Percentiles rank a stretch among this genome's conserved stretches.
Evolutionary conservation across 2,888 invertebrate species (phyloP).

Genomic region (Spatulosminthurus flaviceps): DNA sequence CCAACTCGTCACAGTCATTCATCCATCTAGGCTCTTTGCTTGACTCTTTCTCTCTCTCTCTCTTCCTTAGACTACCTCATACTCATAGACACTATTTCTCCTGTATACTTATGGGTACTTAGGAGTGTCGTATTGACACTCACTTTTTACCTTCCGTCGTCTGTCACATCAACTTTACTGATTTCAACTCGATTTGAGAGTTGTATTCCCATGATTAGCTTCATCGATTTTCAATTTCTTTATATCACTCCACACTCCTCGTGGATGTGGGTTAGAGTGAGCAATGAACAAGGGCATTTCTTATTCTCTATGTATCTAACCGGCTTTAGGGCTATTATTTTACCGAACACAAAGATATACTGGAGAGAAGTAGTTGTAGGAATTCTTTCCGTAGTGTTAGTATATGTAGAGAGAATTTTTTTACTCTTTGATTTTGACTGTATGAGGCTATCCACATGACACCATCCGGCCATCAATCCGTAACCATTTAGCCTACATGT

Average conservation of each 20-base stretch:
- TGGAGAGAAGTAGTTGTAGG: too few relatives aligned
- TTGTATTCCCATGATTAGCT: conserved; percentile 53
- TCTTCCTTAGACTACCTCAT: background rate
- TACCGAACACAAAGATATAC: too few relatives aligned
- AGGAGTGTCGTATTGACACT: conserved; percentile 29
- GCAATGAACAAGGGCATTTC: background rate
- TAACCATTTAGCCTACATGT: conserved; percentile 34
- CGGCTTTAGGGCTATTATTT: too few relatives aligned
- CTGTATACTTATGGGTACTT: conserved; percentile 36
- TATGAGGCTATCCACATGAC: conserved; percentile 3
- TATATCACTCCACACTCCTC: too few relatives aligned
- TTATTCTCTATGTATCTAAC: background rate
- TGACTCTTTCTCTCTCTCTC: background rate
- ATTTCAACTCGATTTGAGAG: conserved; percentile 50
- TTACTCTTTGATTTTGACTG: background rate
- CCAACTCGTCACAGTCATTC: conserved; percentile 39
- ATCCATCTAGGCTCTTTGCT: conserved; percentile 23
- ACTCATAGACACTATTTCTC: background rate
- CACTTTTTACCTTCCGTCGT: conserved; percentile 51
- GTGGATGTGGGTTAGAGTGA: background rate
- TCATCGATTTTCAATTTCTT: conserved; percentile 38
- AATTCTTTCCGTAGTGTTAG: too few relatives aligned
- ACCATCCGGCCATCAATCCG: conserved; percentile 34
- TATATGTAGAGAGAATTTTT: too few relatives aligned
- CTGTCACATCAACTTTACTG: conserved; percentile 50